Evolutionary conservation across 2,113 vertebrate genomes (phyloP).

Genomic region (Herpetotheres cachinnans): DNA sequence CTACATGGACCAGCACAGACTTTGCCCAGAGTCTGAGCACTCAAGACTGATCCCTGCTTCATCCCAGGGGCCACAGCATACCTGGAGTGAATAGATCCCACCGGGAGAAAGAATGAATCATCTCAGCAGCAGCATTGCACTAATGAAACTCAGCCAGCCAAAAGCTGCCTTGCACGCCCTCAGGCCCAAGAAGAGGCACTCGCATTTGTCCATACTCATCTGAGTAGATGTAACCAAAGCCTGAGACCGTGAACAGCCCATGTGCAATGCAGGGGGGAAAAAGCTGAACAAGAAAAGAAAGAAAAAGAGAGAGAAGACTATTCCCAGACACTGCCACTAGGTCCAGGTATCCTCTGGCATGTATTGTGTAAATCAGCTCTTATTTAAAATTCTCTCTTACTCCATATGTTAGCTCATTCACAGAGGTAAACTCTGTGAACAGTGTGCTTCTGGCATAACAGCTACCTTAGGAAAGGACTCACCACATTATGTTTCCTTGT

Average conservation of each 20-base stretch:
- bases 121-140: neutral
- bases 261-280: neutral
- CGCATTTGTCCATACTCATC: rapidly evolving
- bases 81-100: neutral
- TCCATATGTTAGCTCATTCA: neutral
- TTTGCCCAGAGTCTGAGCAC: neutral
- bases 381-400: neutral
- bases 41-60: neutral
- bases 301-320: neutral
- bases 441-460: neutral
- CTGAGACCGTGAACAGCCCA: neutral
- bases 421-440: neutral
- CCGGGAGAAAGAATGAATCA: neutral
- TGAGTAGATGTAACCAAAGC: neutral
- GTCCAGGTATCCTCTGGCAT: neutral
- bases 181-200: neutral
- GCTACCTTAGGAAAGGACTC: neutral
- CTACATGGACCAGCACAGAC: neutral
- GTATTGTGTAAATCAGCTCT: neutral
- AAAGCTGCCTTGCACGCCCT: neutral
- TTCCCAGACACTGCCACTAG: neutral
- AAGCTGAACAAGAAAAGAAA: neutral
- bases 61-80: neutral
- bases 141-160: neutral
- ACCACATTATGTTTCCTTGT: neutral